Percentiles rank a stretch among this genome's conserved stretches.
These are phyloP conservation scores for Bolborhynchus lineola DNA, from an alignment of 2,113 vertebrate genomes.

Conservation along the genomic window DNA sequence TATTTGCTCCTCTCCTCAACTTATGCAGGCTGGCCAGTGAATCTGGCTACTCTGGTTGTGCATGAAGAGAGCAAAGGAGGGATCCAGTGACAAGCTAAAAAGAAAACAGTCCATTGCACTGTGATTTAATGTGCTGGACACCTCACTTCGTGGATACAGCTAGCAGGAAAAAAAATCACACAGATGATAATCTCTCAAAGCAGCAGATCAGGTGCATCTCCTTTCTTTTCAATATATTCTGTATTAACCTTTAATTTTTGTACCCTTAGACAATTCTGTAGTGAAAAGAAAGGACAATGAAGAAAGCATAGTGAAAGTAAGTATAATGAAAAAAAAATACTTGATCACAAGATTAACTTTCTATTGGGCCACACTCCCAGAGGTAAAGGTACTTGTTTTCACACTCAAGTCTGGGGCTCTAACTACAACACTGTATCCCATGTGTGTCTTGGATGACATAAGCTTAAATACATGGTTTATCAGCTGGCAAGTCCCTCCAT, in stretches of 20 bases:
- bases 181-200: neutral
- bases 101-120: neutral
- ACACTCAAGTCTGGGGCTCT: neutral
- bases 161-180: neutral
- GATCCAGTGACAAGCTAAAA: neutral
- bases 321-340: neutral
- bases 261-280: neutral
- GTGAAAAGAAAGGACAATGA: neutral
- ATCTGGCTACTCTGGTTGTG: neutral
- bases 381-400: neutral
- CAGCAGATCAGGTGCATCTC: neutral
- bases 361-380: neutral
- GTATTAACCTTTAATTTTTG: neutral
- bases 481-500: neutral
- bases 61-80: neutral
- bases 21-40: neutral
- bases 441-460: neutral
- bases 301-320: neutral
- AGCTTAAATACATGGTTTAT: neutral
- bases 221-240: neutral
- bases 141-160: neutral
- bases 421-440: neutral
- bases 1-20: neutral
- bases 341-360: neutral
- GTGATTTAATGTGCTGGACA: neutral